Evolutionary conservation across 2,797 vertebrate genomes (phyloP).

Genomic region (Gymnoscopelus microlampas): DNA sequence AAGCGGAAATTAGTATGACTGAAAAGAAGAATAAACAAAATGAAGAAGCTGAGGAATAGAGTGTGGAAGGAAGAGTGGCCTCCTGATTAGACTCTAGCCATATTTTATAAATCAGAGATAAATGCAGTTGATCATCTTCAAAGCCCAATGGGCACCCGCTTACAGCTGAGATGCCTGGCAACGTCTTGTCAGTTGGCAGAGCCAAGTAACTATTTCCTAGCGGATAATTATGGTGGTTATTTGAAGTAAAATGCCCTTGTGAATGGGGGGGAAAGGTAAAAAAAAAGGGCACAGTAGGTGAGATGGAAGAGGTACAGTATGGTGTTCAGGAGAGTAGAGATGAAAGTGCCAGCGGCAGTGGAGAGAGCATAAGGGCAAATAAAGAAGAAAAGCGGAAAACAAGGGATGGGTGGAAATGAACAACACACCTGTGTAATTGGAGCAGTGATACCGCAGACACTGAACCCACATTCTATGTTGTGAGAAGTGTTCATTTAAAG

Average conservation of each 20-base stretch:
- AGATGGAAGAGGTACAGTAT: constrained; percentile 56
- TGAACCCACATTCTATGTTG: constrained; percentile 60
- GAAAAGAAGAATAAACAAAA: constrained; percentile 41
- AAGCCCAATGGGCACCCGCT: constrained; percentile 43
- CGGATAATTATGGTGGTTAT: constrained; percentile 30
- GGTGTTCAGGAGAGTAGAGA: constrained; percentile 44
- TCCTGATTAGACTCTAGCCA: constrained; percentile 55
- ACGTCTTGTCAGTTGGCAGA: constrained; percentile 22
- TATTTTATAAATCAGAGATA: constrained; percentile 44
- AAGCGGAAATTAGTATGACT: constrained; percentile 36
- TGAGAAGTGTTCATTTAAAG: too few species aligned
- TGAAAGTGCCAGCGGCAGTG: constrained; percentile 49
- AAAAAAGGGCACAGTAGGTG: constrained; percentile 36
- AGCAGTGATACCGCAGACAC: constrained; percentile 59
- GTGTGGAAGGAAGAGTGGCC: constrained; percentile 30
- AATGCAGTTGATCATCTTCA: constrained; percentile 43
- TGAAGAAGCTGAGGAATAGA: constrained; percentile 40
- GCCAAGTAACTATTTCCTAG: constrained; percentile 36
- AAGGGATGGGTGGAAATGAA: constrained; percentile 65
- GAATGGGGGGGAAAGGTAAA: not conserved
- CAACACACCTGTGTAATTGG: constrained; percentile 74
- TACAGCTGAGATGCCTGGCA: constrained; percentile 23
- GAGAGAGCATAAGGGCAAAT: constrained; percentile 43
- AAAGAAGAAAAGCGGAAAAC: constrained; percentile 53
- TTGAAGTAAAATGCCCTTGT: constrained; percentile 8